Base-by-base conservation (phyloP, 2,113 vertebrate genomes). In the Ailuropoda melanoleuca region DNA sequence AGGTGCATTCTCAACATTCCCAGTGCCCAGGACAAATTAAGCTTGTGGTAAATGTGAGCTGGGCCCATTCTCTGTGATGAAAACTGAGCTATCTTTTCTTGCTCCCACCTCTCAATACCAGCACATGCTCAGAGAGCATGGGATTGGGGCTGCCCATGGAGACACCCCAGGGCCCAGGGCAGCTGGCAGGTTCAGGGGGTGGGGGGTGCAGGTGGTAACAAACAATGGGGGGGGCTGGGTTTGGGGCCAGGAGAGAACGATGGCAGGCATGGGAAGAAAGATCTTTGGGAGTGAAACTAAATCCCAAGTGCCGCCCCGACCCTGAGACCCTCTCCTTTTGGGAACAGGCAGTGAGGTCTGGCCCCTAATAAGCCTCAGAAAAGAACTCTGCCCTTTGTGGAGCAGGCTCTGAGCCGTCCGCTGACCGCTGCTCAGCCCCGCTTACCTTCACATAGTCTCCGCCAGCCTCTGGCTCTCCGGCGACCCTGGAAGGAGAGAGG, bases 401-500 rank as follows among this genome's bases (percentile, higher is more conserved):
- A 60, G 10, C 23, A 60, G 39, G 46, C 72, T 78, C 48, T 5
- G 31, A 43, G 31, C 46, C 17, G 23, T 29, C 37, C 19, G 12
- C 29, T 0, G 21, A n/a, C 19, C 82, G 31, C 37, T 5, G 31
- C 34, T 24, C 62, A 23, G 90, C 5, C 56, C 43, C 24, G 62
- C 99, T 97, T 99, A 99, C 99, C 99, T 99, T 99, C 64, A 99
- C 99, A 0, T 99, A 99, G 92, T 99, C 99, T 0, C 98, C 99
- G 8, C 98, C 87, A 0, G 98, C 95, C 91, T 99, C 99, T 14
- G 88, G 98, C 78, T 98, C 98, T 82, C 97, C 97, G 0, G 98
- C 94, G 6, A 98, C 97, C 83, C 99, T 99, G 93, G 84, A 98
- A 97, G 50, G 62, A 96, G 64, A 95, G 15, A 75, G 88, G 64